These are phyloP conservation scores for Spheniscus humboldti DNA, from an alignment of 2,797 vertebrate genomes.

Conservation along the genomic window DNA sequence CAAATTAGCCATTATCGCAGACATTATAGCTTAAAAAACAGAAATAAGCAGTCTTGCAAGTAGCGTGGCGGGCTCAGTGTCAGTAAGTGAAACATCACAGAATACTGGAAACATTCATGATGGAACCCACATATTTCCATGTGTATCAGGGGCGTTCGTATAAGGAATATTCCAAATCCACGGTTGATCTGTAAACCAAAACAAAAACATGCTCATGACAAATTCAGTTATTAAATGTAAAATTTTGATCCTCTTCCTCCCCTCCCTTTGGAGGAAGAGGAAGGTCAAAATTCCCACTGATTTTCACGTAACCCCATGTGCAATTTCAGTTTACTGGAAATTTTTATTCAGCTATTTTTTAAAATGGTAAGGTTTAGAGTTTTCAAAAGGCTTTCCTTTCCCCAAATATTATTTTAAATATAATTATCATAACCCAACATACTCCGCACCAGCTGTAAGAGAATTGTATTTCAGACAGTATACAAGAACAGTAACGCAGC, in stretches of 20 bases:
- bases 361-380: neutral
- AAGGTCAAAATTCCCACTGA: neutral
- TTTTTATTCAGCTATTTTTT: neutral
- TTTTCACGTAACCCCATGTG: neutral
- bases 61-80: neutral
- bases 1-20: neutral
- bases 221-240: neutral
- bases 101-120: slow-evolving; percentile 67
- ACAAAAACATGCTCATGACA: neutral
- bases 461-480: neutral
- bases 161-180: slow-evolving; percentile 99
- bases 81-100: neutral
- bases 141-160: slow-evolving; percentile 86
- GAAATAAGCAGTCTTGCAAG: neutral
- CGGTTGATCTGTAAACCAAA: slow-evolving; percentile 82
- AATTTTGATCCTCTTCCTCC: neutral
- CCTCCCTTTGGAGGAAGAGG: neutral
- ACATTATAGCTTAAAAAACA: neutral
- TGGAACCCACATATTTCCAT: slow-evolving; percentile 94
- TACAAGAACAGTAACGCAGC: neutral
- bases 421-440: neutral
- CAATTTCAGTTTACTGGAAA: neutral
- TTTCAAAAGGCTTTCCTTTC: neutral
- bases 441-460: neutral
- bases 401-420: neutral